phyloP scores from a whole-genome alignment of 2,888 invertebrate genomes.

The Apamea anceps region DNA sequence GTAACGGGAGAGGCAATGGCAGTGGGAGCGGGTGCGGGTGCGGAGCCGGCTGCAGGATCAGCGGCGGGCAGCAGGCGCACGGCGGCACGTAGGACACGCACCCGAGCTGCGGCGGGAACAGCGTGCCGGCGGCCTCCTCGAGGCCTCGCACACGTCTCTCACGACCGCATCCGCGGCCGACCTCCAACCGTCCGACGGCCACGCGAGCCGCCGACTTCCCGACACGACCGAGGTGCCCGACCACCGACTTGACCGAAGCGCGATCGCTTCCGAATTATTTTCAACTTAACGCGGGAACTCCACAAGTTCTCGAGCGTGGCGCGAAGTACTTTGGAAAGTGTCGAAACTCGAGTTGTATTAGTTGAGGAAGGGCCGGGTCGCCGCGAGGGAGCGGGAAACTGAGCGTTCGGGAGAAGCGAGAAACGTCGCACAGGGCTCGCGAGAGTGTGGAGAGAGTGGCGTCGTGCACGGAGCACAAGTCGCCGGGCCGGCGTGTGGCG shows the following conservation, averaged over 20 bases:
- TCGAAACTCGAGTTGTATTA: constrained; percentile 75
- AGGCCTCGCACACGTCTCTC: constrained; percentile 88
- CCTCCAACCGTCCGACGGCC: constrained; percentile 84
- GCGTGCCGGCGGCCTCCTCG: constrained; percentile 90
- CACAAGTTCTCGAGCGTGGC: constrained; percentile 75
- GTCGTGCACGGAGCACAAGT: constrained; percentile 89
- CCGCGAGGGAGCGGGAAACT: constrained; percentile 86
- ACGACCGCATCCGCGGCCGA: constrained; percentile 89
- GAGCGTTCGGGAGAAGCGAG: constrained; percentile 87
- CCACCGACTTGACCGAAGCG: constrained; percentile 69
- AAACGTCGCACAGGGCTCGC: constrained; percentile 88
- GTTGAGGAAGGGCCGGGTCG: constrained; percentile 77
- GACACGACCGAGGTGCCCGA: constrained; percentile 71
- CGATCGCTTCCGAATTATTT: constrained; percentile 65
- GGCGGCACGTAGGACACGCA: constrained; percentile 90
- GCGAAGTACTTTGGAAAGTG: constrained; percentile 74
- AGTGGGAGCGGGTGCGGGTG: constrained; percentile 85
- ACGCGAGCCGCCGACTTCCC: constrained; percentile 82
- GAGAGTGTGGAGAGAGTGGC: constrained; percentile 89
- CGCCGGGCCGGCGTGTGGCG: constrained; percentile 86
- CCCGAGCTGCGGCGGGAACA: constrained; percentile 90
- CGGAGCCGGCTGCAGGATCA: constrained; percentile 86
- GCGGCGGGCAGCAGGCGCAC: constrained; percentile 89
- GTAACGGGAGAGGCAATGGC: constrained; percentile 87
- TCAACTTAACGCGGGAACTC: constrained; percentile 79